A percentile compares a stretch with the other conserved stretches of the same genome.
phyloP scores from a whole-genome alignment of 2,888 invertebrate species.

The Sinohyriopsis cumingii region DNA sequence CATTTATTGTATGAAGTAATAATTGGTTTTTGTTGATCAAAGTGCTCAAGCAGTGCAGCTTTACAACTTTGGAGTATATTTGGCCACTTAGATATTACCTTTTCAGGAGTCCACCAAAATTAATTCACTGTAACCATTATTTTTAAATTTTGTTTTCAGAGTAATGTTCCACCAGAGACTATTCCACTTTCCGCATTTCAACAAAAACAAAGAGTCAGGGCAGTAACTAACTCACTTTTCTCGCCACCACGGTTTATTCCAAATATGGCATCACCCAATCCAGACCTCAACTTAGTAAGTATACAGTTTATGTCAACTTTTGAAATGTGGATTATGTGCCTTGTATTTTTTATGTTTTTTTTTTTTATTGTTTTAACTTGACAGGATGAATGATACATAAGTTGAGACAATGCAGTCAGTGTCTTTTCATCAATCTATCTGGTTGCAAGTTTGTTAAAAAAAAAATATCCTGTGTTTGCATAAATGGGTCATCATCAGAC shows the following conservation, averaged over 20 bases:
- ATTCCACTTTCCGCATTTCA: slow-evolving; percentile 88
- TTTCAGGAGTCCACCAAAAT: background rate
- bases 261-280: slow-evolving; percentile 49
- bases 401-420: too few species aligned
- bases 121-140: background rate
- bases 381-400: too few species aligned
- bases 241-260: slow-evolving; percentile 68
- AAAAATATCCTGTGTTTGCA: too few species aligned
- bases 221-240: slow-evolving; percentile 51
- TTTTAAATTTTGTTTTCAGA: slow-evolving; percentile 70
- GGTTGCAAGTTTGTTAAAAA: too few species aligned
- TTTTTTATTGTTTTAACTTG: too few species aligned
- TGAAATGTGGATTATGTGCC: background rate
- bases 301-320: slow-evolving; percentile 7
- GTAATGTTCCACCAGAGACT: slow-evolving; percentile 92
- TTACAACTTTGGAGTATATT: background rate
- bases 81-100: background rate
- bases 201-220: slow-evolving; percentile 74
- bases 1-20: too few species aligned
- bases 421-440: too few species aligned
- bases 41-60: background rate
- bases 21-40: too few species aligned
- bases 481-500: too few species aligned
- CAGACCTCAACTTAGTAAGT: slow-evolving; percentile 58
- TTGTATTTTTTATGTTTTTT: background rate